These are phyloP conservation scores for Hippocampus comes DNA, from an alignment of 2,113 vertebrate species.

Conservation along the genomic window DNA sequence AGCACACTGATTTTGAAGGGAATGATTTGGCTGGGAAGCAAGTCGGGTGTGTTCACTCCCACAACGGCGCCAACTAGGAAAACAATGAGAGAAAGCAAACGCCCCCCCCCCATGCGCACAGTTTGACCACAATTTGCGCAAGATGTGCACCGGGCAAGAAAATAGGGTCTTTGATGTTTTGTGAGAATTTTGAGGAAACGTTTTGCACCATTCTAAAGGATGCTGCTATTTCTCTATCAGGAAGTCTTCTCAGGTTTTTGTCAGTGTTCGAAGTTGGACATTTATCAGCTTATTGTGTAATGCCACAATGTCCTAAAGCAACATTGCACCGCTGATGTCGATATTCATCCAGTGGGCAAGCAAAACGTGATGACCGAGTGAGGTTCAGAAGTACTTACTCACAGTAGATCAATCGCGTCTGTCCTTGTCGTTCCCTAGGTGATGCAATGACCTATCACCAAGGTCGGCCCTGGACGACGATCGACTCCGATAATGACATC, in stretches of 20 bases:
- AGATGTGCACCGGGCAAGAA: too few relatives aligned
- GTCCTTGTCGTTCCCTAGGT: constrained; percentile 61
- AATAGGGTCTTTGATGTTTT: background rate
- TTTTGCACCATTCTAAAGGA: too few relatives aligned
- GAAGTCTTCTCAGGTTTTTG: background rate
- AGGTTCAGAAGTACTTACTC: background rate
- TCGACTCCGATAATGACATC: constrained; percentile 85
- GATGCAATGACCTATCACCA: constrained; percentile 86
- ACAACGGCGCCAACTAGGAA: too few relatives aligned
- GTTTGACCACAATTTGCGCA: too few relatives aligned
- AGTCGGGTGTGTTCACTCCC: too few relatives aligned
- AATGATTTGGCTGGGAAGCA: too few relatives aligned
- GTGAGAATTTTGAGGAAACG: too few relatives aligned
- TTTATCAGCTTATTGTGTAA: background rate
- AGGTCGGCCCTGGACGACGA: constrained; percentile 80
- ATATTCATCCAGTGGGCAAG: background rate
- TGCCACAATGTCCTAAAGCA: background rate
- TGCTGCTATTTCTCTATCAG: too few relatives aligned
- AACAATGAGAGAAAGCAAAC: too few relatives aligned
- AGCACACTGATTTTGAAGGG: too few relatives aligned
- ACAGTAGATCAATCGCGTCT: background rate
- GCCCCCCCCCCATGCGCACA: too few relatives aligned
- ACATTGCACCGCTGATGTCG: background rate
- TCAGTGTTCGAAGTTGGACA: background rate
- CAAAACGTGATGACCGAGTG: background rate